Conservation (phyloP, 2,797 vertebrate species). For the Lophotriccus pileatus region DNA sequence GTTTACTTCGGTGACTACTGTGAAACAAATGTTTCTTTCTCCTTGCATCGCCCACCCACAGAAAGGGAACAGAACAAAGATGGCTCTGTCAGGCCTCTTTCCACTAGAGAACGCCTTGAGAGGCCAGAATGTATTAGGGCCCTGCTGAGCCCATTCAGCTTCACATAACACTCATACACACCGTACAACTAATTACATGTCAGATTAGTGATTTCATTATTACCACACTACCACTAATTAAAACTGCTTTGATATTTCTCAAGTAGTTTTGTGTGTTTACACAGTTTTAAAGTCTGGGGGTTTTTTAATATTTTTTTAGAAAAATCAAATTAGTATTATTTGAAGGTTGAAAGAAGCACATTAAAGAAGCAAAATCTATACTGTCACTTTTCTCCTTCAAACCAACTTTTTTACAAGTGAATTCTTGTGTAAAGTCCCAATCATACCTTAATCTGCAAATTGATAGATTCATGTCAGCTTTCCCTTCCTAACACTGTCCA, state of each 20-base stretch:
- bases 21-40: conserved; percentile 90
- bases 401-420: neutral
- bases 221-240: conserved; percentile 93
- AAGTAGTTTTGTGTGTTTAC: conserved; percentile 87
- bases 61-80: conserved; percentile 88
- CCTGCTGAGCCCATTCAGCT: conserved; percentile 83
- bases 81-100: conserved; percentile 82
- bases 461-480: conserved; percentile 54
- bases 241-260: conserved; percentile 90
- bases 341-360: neutral
- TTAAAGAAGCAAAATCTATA: neutral
- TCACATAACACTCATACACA: conserved; percentile 73
- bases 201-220: conserved; percentile 87
- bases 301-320: neutral
- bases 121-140: conserved; percentile 83
- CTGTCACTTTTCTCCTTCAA: neutral
- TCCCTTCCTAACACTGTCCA: conserved; percentile 38
- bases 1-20: conserved; percentile 84
- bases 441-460: conserved; percentile 34
- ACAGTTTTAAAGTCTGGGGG: conserved; percentile 31
- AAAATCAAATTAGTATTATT: conserved; percentile 7
- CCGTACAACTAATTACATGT: conserved; percentile 90
- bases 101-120: conserved; percentile 76
- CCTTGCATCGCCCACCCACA: conserved; percentile 85
- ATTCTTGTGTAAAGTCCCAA: neutral